Conservation (phyloP, 2,113 vertebrate species). For the Strigops habroptila region DNA sequence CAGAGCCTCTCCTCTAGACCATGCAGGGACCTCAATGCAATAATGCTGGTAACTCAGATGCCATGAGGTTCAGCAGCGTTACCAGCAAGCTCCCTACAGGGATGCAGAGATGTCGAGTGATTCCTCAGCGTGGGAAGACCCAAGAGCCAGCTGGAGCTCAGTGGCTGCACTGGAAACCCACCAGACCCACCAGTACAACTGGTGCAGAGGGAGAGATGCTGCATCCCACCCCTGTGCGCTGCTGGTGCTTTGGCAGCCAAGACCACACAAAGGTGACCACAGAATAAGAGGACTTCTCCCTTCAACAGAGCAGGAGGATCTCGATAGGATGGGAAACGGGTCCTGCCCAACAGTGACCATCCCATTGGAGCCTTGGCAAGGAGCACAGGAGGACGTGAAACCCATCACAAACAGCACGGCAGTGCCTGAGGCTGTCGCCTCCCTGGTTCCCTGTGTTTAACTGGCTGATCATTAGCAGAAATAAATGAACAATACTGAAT, state of each 20-base stretch:
- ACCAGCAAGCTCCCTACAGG: neutral
- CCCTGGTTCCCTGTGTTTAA: neutral
- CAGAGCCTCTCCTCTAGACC: neutral
- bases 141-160: neutral
- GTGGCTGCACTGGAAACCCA: neutral
- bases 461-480: constrained; percentile 22
- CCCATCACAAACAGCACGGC: neutral
- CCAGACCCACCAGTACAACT: neutral
- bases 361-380: neutral
- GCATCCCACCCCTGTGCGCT: neutral
- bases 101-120: neutral
- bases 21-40: rapidly evolving
- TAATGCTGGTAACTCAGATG: neutral
- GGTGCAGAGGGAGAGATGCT: neutral
- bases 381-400: neutral
- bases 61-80: neutral
- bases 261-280: neutral
- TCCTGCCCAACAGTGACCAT: neutral
- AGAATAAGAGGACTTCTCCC: neutral
- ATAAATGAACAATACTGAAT: constrained; percentile 37
- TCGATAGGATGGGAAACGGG: neutral
- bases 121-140: neutral
- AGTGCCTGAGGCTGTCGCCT: neutral
- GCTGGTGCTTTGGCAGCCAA: neutral
- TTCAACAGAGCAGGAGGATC: neutral